Conservation (phyloP, 1,140 invertebrate genomes). For the Saccostrea cuccullata region DNA sequence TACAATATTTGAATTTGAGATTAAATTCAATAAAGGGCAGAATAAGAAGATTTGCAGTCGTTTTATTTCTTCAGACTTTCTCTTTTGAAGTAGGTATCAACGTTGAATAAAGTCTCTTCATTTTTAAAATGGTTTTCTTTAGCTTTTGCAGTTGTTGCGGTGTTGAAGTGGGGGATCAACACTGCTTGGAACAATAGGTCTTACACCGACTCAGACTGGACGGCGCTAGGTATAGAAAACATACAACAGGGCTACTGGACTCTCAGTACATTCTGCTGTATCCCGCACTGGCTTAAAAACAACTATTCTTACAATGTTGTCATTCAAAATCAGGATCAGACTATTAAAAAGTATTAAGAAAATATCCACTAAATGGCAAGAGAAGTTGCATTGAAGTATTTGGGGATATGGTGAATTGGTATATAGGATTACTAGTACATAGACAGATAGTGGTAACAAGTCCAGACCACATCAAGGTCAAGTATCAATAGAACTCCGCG, state of each 20-base stretch:
- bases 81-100: conserved; percentile 46
- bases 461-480: background rate
- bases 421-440: conserved; percentile 1
- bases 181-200: conserved; percentile 40
- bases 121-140: conserved; percentile 47
- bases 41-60: conserved; percentile 45
- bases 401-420: conserved; percentile 16
- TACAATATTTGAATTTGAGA: conserved; percentile 52
- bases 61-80: conserved; percentile 44
- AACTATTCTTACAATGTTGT: conserved; percentile 26
- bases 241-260: background rate
- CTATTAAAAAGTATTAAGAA: conserved; percentile 33
- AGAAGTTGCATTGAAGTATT: conserved; percentile 21
- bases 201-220: conserved; percentile 44
- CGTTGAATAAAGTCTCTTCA: conserved; percentile 49
- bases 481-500: conserved; percentile 11
- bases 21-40: conserved; percentile 48
- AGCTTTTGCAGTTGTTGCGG: conserved; percentile 53
- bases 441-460: conserved; percentile 26
- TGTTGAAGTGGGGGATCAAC: conserved; percentile 43
- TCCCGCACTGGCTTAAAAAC: conserved; percentile 31
- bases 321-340: conserved; percentile 13
- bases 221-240: conserved; percentile 46
- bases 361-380: conserved; percentile 29
- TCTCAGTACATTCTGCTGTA: conserved; percentile 25